Evolutionary conservation across 1,140 invertebrate species (phyloP).

Genomic region (Tetranychus cinnabarinus): DNA sequence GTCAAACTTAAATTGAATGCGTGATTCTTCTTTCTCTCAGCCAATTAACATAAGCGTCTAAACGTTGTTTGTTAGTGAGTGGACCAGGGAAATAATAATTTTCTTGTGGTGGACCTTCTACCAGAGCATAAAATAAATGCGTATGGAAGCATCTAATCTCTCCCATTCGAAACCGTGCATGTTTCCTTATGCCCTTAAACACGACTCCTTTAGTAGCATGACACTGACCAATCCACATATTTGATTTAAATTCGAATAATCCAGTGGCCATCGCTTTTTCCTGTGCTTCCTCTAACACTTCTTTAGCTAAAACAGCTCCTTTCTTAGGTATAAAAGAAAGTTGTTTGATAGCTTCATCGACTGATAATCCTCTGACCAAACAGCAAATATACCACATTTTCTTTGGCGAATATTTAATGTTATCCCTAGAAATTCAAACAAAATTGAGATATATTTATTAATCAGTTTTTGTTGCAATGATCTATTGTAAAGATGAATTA

Average conservation of each 20-base stretch:
- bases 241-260: conserved; percentile 82
- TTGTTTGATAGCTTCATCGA: conserved; percentile 81
- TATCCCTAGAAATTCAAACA: conserved; percentile 42
- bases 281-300: conserved; percentile 52
- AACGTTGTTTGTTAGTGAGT: not conserved
- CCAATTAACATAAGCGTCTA: not conserved
- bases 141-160: conserved; percentile 48
- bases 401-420: conserved; percentile 67
- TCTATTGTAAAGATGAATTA: not conserved
- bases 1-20: not conserved
- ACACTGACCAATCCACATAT: conserved; percentile 86
- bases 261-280: conserved; percentile 60
- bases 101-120: conserved; percentile 79
- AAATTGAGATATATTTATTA: not conserved
- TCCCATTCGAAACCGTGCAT: conserved; percentile 42
- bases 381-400: conserved; percentile 64
- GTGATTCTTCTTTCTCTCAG: not conserved
- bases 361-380: conserved; percentile 48
- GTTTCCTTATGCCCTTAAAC: conserved; percentile 56
- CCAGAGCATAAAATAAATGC: conserved; percentile 67
- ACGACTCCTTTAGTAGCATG: conserved; percentile 44
- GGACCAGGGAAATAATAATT: conserved; percentile 24
- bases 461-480: not conserved
- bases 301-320: conserved; percentile 49
- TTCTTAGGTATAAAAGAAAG: conserved; percentile 57